Evolutionary conservation across 2,113 vertebrate genomes (phyloP).

Genomic region (Mesoclemmys tuberculata): DNA sequence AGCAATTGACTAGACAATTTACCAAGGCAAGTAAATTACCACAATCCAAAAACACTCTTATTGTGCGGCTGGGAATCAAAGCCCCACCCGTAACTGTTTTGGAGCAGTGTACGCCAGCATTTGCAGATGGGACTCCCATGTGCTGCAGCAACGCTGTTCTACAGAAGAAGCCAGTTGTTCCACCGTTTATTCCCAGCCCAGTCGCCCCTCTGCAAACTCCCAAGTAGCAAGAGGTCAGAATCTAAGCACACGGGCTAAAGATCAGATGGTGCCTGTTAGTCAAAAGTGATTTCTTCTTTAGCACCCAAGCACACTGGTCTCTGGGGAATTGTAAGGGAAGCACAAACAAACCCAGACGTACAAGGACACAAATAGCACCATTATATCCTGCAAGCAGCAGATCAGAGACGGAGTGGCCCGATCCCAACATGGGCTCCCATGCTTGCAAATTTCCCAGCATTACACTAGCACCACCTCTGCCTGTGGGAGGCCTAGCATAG

Average conservation of each 20-base stretch:
- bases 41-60: not conserved
- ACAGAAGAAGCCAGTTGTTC: not conserved
- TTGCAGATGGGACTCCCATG: not conserved
- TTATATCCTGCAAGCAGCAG: not conserved
- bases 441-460: not conserved
- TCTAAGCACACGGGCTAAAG: not conserved
- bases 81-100: not conserved
- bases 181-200: slow-evolving; percentile 11
- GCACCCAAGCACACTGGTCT: not conserved
- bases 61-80: not conserved
- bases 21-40: not conserved
- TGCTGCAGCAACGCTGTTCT: not conserved
- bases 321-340: not conserved
- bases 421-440: not conserved
- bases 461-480: not conserved
- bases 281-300: not conserved
- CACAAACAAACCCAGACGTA: not conserved
- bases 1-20: not conserved
- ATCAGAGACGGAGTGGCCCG: fast-evolving
- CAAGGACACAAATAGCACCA: not conserved
- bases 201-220: not conserved
- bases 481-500: not conserved
- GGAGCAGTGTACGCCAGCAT: not conserved
- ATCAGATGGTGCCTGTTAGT: not conserved
- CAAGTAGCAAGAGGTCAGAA: not conserved